A percentile compares a stretch with the other conserved stretches of the same genome.
Evolutionary conservation across 2,113 vertebrate genomes (phyloP).

Genomic region (Polyodon spathula): DNA sequence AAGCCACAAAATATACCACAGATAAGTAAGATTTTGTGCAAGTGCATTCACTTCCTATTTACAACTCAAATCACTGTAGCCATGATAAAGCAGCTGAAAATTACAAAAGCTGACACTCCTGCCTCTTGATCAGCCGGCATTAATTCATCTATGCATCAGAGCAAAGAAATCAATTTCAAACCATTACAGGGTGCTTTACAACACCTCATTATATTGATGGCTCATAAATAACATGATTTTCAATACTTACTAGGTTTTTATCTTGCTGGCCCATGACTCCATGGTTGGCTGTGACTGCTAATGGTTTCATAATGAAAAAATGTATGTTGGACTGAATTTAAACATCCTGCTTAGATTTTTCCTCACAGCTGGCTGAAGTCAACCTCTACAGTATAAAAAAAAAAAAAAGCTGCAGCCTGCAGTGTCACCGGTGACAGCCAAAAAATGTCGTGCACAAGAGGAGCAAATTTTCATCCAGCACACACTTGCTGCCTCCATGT

Average conservation of each 20-base stretch:
- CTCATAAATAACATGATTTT: constrained; percentile 45
- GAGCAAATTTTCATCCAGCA: constrained; percentile 57
- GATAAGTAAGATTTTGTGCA: too few relatives aligned
- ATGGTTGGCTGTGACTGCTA: constrained; percentile 88
- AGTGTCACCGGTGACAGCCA: constrained; percentile 53
- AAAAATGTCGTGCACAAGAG: constrained; percentile 45
- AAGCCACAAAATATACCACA: too few relatives aligned
- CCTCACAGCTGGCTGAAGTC: constrained; percentile 57
- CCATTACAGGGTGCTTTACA: constrained; percentile 24
- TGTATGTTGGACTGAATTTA: constrained; percentile 67
- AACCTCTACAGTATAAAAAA: constrained; percentile 55
- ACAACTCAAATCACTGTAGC: constrained; percentile 28
- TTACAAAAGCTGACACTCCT: constrained; percentile 10
- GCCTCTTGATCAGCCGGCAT: constrained; percentile 23
- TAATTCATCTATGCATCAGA: constrained; percentile 26
- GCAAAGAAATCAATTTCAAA: constrained; percentile 10
- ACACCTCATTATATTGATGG: constrained; percentile 38
- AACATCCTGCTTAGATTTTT: constrained; percentile 69
- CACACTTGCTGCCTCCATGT: constrained; percentile 54
- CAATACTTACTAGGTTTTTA: constrained; percentile 89
- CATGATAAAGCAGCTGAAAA: constrained; percentile 1
- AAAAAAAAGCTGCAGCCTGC: constrained; percentile 58
- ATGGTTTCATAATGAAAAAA: constrained; percentile 96
- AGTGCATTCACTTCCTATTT: constrained; percentile 37
- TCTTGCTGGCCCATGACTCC: constrained; percentile 94